Evolutionary conservation across 2,888 invertebrate species (phyloP).

Genomic region (Lasioglossum zephyrum): DNA sequence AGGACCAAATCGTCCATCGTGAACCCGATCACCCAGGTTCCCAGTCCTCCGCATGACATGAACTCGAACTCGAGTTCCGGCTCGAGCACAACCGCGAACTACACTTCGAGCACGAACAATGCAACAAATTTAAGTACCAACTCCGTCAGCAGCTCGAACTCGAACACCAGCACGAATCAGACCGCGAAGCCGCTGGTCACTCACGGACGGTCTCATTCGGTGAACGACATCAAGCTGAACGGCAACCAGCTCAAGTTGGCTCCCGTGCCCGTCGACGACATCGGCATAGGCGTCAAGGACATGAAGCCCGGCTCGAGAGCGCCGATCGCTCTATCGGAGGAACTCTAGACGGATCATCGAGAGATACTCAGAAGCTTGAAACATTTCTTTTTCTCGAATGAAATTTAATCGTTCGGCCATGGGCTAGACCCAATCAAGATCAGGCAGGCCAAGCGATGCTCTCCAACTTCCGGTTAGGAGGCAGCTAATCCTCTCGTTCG

Average conservation of each 20-base stretch:
- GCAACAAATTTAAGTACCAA: slow-evolving; percentile 61
- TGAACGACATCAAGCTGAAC: slow-evolving; percentile 90
- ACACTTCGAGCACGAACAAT: slow-evolving; percentile 59
- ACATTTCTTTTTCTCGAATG: background rate
- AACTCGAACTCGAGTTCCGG: slow-evolving; percentile 66
- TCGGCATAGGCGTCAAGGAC: slow-evolving; percentile 80
- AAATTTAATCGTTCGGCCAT: background rate
- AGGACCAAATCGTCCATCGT: slow-evolving; percentile 74
- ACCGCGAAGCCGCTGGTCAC: slow-evolving; percentile 84
- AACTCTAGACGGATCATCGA: slow-evolving; percentile 71
- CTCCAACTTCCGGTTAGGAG: background rate
- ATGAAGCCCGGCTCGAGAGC: slow-evolving; percentile 82
- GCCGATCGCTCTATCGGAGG: slow-evolving; percentile 82
- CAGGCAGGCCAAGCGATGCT: background rate
- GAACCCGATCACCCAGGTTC: slow-evolving; percentile 66
- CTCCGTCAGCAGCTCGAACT: slow-evolving; percentile 67
- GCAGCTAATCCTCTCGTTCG: background rate
- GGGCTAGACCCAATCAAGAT: background rate
- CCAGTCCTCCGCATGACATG: slow-evolving; percentile 42
- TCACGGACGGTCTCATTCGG: slow-evolving; percentile 90
- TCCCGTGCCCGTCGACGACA: slow-evolving; percentile 87
- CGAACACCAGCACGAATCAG: slow-evolving; percentile 69
- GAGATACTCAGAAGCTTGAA: background rate
- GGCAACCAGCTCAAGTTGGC: slow-evolving; percentile 90
- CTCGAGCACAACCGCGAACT: slow-evolving; percentile 61